Conservation (phyloP, 2,797 vertebrate genomes). For the Schizothorax lantsangensis region DNA sequence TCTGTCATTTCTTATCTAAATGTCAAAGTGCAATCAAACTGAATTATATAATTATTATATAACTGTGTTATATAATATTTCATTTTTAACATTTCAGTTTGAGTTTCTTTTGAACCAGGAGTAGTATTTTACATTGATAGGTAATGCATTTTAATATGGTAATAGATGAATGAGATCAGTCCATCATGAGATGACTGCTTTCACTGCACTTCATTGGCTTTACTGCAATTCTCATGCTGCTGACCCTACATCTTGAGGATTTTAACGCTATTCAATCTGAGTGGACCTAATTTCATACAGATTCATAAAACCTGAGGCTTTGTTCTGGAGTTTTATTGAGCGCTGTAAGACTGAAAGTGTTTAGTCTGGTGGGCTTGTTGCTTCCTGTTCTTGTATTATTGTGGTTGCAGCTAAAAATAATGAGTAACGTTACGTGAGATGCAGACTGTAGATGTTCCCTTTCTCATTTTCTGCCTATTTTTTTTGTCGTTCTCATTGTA, state of each 20-base stretch:
- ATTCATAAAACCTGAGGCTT: background rate
- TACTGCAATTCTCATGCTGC: background rate
- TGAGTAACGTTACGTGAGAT: background rate
- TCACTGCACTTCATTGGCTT: background rate
- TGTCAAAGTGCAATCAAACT: conserved; percentile 12
- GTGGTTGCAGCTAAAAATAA: conserved; percentile 12
- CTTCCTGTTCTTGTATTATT: conserved; percentile 40
- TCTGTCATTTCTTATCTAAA: conserved; percentile 17
- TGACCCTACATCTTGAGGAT: background rate
- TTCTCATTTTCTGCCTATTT: background rate
- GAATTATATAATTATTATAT: background rate
- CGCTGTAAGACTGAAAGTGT: background rate
- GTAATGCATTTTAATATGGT: background rate
- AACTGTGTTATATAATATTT: background rate
- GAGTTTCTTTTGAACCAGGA: background rate
- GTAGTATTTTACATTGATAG: background rate
- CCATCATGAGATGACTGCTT: background rate
- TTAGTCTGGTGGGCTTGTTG: conserved; percentile 18
- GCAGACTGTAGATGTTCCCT: background rate
- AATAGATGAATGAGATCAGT: background rate
- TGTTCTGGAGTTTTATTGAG: background rate
- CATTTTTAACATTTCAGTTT: background rate
- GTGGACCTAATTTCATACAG: background rate
- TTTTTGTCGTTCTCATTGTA: background rate
- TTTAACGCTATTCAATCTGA: background rate